Evolutionary conservation across 2,797 vertebrate genomes (phyloP).

Genomic region (Squalus acanthias): DNA sequence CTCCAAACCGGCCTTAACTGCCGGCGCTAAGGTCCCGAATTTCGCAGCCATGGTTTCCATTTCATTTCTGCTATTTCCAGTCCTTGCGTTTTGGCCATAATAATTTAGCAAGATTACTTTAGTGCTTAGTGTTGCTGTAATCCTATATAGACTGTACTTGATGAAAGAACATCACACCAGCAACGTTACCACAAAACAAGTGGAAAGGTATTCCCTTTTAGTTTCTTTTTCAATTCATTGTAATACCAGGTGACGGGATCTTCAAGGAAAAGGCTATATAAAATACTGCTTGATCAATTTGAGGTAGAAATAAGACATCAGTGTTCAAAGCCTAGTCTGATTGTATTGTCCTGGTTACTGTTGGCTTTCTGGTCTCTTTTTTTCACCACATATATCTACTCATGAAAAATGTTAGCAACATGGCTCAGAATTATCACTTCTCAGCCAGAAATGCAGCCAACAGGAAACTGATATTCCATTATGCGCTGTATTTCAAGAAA

Average conservation of each 20-base stretch:
- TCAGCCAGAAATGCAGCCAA: constrained; percentile 5
- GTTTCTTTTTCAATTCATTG: neutral
- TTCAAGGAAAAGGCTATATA: neutral
- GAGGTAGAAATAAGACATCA: neutral
- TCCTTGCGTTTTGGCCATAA: neutral
- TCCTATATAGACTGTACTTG: no score
- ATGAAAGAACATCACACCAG: neutral
- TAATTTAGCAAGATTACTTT: neutral
- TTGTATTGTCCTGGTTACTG: neutral
- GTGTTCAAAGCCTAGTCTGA: neutral
- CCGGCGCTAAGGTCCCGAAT: no score
- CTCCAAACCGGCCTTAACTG: no score
- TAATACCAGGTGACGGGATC: neutral
- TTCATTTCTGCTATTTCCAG: neutral
- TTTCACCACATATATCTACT: neutral
- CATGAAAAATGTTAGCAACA: no score
- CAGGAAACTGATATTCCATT: neutral
- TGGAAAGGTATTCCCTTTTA: neutral
- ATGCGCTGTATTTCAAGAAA: neutral
- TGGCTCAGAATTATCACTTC: neutral
- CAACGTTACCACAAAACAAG: neutral
- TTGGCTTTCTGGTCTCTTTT: neutral
- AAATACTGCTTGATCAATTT: neutral
- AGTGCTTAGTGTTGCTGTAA: neutral
- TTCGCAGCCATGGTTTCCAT: neutral